These are phyloP conservation scores for Battus philenor DNA, from an alignment of 1,140 invertebrate species.

Conservation along the genomic window DNA sequence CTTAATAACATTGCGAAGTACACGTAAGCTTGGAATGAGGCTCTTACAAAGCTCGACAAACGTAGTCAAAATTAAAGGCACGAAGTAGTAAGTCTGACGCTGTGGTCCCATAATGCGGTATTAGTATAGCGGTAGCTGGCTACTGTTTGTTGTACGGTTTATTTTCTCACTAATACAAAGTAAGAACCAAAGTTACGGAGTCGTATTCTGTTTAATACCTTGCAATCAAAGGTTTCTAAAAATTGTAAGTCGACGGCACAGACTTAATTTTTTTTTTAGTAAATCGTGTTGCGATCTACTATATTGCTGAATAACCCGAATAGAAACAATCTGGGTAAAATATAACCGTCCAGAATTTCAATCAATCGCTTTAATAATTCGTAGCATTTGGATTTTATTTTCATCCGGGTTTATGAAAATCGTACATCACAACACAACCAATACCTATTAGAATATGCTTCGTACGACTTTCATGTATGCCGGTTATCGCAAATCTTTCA, in stretches of 20 bases:
- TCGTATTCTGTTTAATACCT: conserved; percentile 12
- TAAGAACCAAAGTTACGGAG: background rate
- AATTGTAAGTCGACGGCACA: background rate
- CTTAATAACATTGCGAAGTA: background rate
- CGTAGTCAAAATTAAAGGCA: conserved; percentile 16
- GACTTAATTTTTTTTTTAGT: no score
- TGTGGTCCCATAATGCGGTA: conserved; percentile 13
- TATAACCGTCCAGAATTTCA: conserved; percentile 10
- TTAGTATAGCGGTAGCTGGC: conserved; percentile 9
- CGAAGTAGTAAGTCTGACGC: conserved; percentile 7
- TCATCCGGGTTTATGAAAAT: conserved; percentile 12
- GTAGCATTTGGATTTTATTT: conserved; percentile 14
- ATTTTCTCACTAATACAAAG: conserved; percentile 12
- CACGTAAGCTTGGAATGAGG: conserved; percentile 8
- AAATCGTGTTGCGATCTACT: no score
- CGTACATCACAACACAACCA: no score
- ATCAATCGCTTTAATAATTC: conserved; percentile 10
- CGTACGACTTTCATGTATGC: no score
- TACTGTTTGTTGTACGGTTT: conserved; percentile 11
- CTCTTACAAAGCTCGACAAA: conserved; percentile 10
- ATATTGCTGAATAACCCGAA: no score
- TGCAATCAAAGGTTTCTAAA: conserved; percentile 3
- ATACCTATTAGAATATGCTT: conserved; percentile 8
- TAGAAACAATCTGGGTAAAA: conserved; percentile 5
- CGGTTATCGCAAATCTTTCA: no score